Evolutionary conservation across 2,113 vertebrate genomes (phyloP).

Genomic region (Struthidea cinerea): DNA sequence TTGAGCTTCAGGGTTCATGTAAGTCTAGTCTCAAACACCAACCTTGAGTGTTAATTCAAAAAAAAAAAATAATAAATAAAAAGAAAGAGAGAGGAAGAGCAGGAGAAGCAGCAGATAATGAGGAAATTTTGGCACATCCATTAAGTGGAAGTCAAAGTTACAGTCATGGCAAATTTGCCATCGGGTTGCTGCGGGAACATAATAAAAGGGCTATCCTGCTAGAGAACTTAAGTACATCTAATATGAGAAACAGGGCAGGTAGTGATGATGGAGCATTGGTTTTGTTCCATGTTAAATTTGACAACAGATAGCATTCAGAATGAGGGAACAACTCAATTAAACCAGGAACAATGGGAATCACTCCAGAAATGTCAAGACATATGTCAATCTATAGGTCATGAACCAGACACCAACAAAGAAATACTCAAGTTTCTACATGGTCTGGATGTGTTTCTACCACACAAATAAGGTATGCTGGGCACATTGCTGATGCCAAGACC

Average conservation of each 20-base stretch:
- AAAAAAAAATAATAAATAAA: too few species aligned
- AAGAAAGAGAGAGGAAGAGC: background rate
- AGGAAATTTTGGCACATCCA: background rate
- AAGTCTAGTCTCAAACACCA: background rate
- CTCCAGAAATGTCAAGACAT: background rate
- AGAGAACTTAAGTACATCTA: background rate
- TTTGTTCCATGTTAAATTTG: background rate
- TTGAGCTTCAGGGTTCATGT: background rate
- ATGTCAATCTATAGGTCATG: background rate
- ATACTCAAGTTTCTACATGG: background rate
- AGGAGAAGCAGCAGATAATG: background rate
- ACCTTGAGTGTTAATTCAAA: background rate
- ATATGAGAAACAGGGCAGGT: background rate
- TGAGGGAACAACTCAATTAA: background rate
- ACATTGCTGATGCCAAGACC: background rate
- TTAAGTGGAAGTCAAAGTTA: background rate
- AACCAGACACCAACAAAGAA: background rate
- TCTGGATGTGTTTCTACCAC: background rate
- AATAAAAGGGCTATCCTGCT: background rate
- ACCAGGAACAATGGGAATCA: background rate
- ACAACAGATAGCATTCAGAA: background rate
- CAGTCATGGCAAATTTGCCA: background rate
- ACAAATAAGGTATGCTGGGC: background rate
- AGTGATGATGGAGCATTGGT: background rate
- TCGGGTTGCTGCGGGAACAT: background rate